These are phyloP conservation scores for Liposcelis brunnea DNA, from an alignment of 2,888 invertebrate genomes.

Conservation along the genomic window DNA sequence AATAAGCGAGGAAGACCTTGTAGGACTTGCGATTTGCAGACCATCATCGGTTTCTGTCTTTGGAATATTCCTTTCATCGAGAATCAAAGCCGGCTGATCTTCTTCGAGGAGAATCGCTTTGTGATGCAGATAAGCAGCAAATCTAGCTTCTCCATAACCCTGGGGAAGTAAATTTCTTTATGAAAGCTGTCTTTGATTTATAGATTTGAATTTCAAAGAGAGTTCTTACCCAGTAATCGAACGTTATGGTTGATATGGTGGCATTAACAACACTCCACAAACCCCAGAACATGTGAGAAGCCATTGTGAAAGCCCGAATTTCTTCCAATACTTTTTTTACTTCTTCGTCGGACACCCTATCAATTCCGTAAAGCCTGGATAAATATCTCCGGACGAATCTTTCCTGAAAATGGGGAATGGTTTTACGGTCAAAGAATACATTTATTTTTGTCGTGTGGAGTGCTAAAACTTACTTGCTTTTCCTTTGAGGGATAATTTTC, in stretches of 20 bases:
- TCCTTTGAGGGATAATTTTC: slow-evolving; percentile 56
- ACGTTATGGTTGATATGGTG: slow-evolving; percentile 71
- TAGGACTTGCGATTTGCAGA: background rate
- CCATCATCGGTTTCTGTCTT: background rate
- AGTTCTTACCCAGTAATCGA: slow-evolving; percentile 77
- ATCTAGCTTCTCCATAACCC: slow-evolving; percentile 17
- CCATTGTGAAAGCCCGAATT: slow-evolving; percentile 66
- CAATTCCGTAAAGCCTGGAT: background rate
- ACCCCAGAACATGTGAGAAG: slow-evolving; percentile 86
- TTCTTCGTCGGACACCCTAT: slow-evolving; percentile 2
- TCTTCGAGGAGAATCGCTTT: slow-evolving; percentile 10
- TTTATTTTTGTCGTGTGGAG: too few relatives aligned
- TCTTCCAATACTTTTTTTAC: slow-evolving; percentile 51
- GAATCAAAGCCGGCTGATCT: background rate
- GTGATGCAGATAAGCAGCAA: slow-evolving; percentile 16
- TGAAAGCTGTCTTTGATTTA: background rate
- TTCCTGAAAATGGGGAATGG: background rate
- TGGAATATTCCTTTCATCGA: background rate
- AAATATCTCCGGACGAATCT: slow-evolving; percentile 2
- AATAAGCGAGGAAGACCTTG: slow-evolving; percentile 2
- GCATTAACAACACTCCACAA: slow-evolving; percentile 86
- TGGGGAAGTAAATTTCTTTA: slow-evolving; percentile 12
- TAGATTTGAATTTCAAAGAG: background rate
- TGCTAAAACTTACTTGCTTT: slow-evolving; percentile 55
- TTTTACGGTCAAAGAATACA: too few relatives aligned